These are phyloP conservation scores for Microtus richardsoni DNA, from an alignment of 2,113 vertebrate species.

Conservation along the genomic window DNA sequence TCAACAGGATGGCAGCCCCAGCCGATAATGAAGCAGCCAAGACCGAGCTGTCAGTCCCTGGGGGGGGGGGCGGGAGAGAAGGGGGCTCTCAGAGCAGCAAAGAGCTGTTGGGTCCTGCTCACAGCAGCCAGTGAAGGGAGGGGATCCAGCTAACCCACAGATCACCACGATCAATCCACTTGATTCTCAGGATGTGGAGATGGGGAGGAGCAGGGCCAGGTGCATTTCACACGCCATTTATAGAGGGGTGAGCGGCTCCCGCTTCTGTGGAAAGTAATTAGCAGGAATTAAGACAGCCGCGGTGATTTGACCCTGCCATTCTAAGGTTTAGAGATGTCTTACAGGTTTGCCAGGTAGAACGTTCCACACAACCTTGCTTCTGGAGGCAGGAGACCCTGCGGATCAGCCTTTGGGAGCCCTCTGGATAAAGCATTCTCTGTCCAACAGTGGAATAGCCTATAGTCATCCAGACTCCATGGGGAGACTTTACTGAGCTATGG, in stretches of 20 bases:
- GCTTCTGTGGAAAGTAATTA: neutral
- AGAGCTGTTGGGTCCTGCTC: neutral
- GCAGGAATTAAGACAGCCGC: neutral
- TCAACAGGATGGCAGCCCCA: neutral
- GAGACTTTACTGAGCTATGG: neutral
- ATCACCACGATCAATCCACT: neutral
- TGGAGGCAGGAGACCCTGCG: neutral
- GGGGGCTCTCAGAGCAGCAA: neutral
- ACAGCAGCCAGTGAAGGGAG: neutral
- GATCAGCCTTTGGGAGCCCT: neutral
- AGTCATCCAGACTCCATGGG: neutral
- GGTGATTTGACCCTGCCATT: conserved; percentile 25
- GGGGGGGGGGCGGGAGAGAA: neutral
- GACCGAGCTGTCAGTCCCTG: neutral
- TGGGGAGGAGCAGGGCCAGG: neutral
- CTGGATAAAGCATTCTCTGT: neutral
- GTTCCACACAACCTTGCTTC: neutral
- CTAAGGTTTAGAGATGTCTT: neutral
- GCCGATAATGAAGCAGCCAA: neutral
- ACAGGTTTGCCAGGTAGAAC: conserved; percentile 1
- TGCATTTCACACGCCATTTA: neutral
- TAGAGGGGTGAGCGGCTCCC: neutral
- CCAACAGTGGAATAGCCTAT: neutral
- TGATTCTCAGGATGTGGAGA: neutral
- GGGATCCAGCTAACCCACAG: neutral